Percentiles rank a stretch among this genome's conserved stretches.
Evolutionary conservation across 2,797 vertebrate species (phyloP).

Genomic region (Columba guinea): DNA sequence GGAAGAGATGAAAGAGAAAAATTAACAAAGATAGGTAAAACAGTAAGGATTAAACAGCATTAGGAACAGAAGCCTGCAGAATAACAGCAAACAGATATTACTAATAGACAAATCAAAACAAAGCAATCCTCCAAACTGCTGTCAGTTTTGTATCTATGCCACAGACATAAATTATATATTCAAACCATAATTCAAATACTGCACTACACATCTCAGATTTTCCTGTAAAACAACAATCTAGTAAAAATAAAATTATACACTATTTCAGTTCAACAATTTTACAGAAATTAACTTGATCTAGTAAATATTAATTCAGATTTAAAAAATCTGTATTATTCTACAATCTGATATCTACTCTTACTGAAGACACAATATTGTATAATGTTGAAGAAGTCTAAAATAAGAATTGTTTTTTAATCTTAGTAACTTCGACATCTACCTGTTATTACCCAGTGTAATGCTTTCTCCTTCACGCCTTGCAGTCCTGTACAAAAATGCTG

Average conservation of each 20-base stretch:
- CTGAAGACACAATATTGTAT: background rate
- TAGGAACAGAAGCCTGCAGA: background rate
- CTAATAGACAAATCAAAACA: background rate
- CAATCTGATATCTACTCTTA: background rate
- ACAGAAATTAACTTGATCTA: background rate
- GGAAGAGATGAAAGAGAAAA: background rate
- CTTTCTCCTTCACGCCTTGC: background rate
- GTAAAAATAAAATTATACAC: background rate
- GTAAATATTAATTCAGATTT: background rate
- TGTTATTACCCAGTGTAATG: background rate
- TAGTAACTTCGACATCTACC: background rate
- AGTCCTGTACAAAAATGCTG: background rate
- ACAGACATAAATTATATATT: background rate
- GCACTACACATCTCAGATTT: background rate
- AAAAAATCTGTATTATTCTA: background rate
- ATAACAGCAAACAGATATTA: background rate
- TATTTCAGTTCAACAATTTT: background rate
- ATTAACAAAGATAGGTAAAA: background rate
- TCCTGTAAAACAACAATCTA: background rate
- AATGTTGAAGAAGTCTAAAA: background rate
- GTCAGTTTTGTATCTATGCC: background rate
- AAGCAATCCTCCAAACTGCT: background rate
- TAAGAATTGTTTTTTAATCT: background rate
- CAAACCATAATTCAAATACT: background rate
- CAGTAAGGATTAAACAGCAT: background rate